phyloP scores from a whole-genome alignment of 2,888 invertebrate species.

The Ormyrus nitidulus region DNA sequence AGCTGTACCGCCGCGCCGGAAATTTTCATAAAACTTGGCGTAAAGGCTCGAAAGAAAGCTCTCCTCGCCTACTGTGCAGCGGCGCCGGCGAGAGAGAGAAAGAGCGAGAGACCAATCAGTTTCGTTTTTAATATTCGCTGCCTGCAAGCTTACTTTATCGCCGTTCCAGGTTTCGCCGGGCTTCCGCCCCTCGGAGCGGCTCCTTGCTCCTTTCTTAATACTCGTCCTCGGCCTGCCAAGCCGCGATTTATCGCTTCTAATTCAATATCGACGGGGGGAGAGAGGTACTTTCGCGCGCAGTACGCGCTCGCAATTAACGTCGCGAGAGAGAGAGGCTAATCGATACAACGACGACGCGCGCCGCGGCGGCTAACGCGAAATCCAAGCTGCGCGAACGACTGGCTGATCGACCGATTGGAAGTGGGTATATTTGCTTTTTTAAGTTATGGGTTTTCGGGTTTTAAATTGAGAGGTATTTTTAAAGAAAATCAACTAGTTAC shows the following conservation, averaged over 20 bases:
- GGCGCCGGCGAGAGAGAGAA: neutral
- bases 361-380: too few relatives aligned
- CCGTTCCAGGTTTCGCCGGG: conserved; percentile 55
- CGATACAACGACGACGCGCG: conserved; percentile 21
- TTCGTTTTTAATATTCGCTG: conserved; percentile 72
- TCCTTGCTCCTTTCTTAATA: neutral
- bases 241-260: conserved; percentile 72
- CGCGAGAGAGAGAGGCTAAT: conserved; percentile 22
- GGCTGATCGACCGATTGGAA: too few relatives aligned
- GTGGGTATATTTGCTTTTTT: too few relatives aligned
- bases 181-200: neutral
- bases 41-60: neutral
- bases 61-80: neutral
- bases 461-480: too few relatives aligned
- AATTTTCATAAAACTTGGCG: conserved; percentile 33
- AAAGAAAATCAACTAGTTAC: too few relatives aligned
- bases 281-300: neutral
- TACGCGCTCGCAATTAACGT: conserved; percentile 36
- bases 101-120: conserved; percentile 64
- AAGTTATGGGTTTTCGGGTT: too few relatives aligned
- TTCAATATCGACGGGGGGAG: conserved; percentile 65
- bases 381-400: too few relatives aligned
- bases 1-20: neutral
- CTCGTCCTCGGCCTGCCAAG: conserved; percentile 16
- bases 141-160: conserved; percentile 67